Evolutionary conservation across 2,113 vertebrate genomes (phyloP), one percentile per base, ranked within the genome.

Genomic region (Ictalurus furcatus): DNA sequence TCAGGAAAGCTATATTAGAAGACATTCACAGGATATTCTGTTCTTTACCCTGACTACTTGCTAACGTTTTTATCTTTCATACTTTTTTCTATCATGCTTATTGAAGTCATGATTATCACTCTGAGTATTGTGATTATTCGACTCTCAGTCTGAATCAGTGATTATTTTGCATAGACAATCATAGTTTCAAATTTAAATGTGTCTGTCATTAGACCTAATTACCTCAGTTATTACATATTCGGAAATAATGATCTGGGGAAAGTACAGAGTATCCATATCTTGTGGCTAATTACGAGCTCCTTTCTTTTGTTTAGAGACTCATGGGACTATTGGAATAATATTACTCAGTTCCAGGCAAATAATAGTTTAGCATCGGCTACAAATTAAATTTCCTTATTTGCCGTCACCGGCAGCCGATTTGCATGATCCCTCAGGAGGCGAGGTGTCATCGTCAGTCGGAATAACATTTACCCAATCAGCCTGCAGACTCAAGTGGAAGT

Each of bases 261-360:
- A 52, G 56, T 76, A 63, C 63, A 88, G 83, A 85, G 48, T 88
- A 80, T 88, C 90, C 52, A 86, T 73, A 91, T 90, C 90, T 86
- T 79, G 48, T 73, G 85, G 84, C 88, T 89, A 91, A 91, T 91
- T 91, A 91, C 69, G 83, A 87, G 34, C 48, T 71, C 11, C 30
- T 80, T 61, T 86, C 61, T 82, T 90, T 86, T 88, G 76, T 84
- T 89, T 37, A 69, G 74, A 28, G 86, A 44, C 88, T 80, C 88
- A 13, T 84, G 88, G 71, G 88, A 79, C 23, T 76, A 78, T 54
- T 44, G 59, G 78, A 86, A 91, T 88, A 81, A 89, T 88, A 91
- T 89, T 89, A 91, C 88, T 87, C 63, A 9, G 48, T 89, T 84
- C 85, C 88, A 76, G 71, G 84, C 88, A 90, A 90, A 91, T 88